Conservation (phyloP, 2,113 vertebrate genomes). For the Sarotherodon lohbergeri region DNA sequence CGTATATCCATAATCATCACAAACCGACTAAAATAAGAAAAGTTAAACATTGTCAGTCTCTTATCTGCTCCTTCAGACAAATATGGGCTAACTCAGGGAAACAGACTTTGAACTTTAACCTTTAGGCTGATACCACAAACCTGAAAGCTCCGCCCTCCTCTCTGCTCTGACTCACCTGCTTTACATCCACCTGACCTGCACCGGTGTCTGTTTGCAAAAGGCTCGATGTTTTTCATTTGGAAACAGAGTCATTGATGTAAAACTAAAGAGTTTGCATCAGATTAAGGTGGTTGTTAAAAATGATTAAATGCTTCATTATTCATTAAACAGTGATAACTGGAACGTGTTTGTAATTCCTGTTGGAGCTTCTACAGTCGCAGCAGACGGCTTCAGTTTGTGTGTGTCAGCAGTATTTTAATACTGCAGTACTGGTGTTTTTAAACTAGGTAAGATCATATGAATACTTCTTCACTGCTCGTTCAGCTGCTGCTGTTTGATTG, state of each 20-base stretch:
- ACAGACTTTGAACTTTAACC: neutral
- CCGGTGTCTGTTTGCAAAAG: rapidly evolving
- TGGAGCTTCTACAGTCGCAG: rapidly evolving
- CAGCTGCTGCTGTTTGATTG: neutral
- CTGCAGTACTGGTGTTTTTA: neutral
- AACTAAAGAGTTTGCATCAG: neutral
- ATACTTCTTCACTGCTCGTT: rapidly evolving
- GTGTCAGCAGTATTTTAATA: neutral
- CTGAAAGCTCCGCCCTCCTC: neutral
- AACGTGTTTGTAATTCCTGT: neutral
- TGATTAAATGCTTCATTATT: neutral
- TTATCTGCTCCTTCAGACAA: neutral
- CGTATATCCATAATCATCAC: neutral
- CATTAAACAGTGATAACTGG: rapidly evolving
- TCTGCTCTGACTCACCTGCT: neutral
- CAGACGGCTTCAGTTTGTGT: neutral
- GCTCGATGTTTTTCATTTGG: neutral
- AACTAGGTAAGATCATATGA: rapidly evolving
- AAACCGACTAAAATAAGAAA: neutral
- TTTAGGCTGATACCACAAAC: rapidly evolving
- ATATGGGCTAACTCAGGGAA: neutral
- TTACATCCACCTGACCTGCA: rapidly evolving
- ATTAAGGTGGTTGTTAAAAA: neutral
- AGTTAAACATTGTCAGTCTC: neutral
- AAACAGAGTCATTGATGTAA: neutral